A percentile compares a stretch with the other conserved stretches of the same genome.
Evolutionary conservation across 2,888 invertebrate species (phyloP).

Genomic region (Tenthredo distinguenda): DNA sequence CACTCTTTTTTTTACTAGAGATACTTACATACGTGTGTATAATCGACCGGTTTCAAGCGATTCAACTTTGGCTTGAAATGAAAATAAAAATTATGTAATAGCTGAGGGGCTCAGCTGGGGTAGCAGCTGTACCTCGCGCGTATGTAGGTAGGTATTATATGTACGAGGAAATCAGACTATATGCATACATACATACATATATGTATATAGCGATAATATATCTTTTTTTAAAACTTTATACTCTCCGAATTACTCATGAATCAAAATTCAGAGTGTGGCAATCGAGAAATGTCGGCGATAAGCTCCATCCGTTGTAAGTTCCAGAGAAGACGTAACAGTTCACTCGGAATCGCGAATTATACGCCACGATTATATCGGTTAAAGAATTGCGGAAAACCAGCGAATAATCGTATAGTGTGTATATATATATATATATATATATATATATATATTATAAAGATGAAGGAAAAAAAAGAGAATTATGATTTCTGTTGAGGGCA

Average conservation of each 20-base stretch:
- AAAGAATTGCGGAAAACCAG: background rate
- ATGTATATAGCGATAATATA: background rate
- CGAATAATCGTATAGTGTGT: background rate
- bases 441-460: no score
- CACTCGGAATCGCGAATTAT: no score
- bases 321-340: no score
- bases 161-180: background rate
- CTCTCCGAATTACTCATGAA: background rate
- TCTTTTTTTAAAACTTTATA: background rate
- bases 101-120: background rate
- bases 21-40: background rate
- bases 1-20: background rate
- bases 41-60: constrained; percentile 16
- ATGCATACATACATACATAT: no score
- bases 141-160: background rate
- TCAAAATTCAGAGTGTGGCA: background rate
- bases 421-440: no score
- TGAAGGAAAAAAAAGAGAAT: background rate
- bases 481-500: background rate
- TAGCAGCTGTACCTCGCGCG: background rate
- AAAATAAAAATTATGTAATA: constrained; percentile 8
- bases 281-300: background rate
- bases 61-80: background rate
- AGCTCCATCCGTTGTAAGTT: no score
- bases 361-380: no score